Percentiles rank a stretch among this genome's conserved stretches.
Evolutionary conservation across 2,888 invertebrate species (phyloP).

Genomic region (Diabrotica balteata): DNA sequence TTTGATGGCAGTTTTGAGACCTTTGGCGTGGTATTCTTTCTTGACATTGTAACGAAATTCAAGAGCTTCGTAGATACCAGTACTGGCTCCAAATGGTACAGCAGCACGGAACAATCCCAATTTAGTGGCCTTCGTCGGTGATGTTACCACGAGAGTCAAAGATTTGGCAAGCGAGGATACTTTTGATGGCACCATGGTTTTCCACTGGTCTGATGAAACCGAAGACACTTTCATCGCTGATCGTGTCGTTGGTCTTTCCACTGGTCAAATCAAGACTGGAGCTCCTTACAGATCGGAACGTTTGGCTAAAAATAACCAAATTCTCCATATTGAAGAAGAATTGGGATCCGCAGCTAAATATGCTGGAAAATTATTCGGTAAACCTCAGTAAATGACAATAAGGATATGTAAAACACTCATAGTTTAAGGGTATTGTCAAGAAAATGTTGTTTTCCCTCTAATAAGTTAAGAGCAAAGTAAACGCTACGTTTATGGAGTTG

Average conservation of each 20-base stretch:
- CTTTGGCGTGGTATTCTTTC: conserved; percentile 92
- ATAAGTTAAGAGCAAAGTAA: conserved; percentile 9
- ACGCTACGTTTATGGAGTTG: conserved; percentile 65
- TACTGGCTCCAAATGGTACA: conserved; percentile 98
- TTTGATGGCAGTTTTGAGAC: conserved; percentile 92
- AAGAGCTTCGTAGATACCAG: conserved; percentile 94
- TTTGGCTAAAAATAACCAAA: conserved; percentile 98
- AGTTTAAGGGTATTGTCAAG: conserved; percentile 2
- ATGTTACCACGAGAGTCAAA: conserved; percentile 99
- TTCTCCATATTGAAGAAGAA: conserved; percentile 98
- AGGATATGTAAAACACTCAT: too few relatives aligned
- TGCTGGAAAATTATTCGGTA: conserved; percentile 96
- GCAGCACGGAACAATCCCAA: conserved; percentile 90
- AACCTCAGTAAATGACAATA: conserved; percentile 63
- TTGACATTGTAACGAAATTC: conserved; percentile 95
- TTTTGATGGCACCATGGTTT: conserved; percentile 98
- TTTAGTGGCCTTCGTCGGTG: conserved; percentile 93
- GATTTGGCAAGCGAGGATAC: conserved; percentile 95
- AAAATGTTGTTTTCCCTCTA: conserved; percentile 9
- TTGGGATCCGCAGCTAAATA: conserved; percentile 89
- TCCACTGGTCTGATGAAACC: conserved; percentile 96
- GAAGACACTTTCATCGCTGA: conserved; percentile 99
- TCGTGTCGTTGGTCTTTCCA: conserved; percentile 96
- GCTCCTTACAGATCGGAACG: conserved; percentile 98
- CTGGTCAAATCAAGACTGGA: conserved; percentile 99